Evolutionary conservation across 1,140 invertebrate species (phyloP).

Genomic region (Leptoteleia sp.): DNA sequence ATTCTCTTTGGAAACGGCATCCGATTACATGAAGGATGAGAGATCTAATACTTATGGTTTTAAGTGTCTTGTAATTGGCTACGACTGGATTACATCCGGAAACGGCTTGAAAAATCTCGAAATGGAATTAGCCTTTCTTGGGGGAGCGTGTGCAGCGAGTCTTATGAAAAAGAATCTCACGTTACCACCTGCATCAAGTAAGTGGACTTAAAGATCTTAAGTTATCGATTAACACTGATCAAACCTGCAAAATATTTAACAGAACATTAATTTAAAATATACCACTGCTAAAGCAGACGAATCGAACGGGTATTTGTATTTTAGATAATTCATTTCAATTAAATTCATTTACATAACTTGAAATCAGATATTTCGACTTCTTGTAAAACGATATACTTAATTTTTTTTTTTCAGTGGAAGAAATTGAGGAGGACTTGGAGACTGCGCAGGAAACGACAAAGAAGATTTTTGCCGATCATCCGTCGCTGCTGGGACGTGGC

Average conservation of each 20-base stretch:
- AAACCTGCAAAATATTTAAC: too few relatives aligned
- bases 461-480: conserved; percentile 87
- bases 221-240: conserved; percentile 34
- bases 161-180: conserved; percentile 93
- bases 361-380: conserved; percentile 47
- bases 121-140: conserved; percentile 94
- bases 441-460: conserved; percentile 87
- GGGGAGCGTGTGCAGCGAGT: conserved; percentile 93
- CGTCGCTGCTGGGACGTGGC: conserved; percentile 91
- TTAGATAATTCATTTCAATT: conserved; percentile 6
- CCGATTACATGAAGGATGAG: conserved; percentile 97
- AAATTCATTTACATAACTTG: background rate
- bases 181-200: conserved; percentile 85
- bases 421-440: conserved; percentile 87
- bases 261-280: too few relatives aligned
- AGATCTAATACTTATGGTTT: conserved; percentile 92
- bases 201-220: conserved; percentile 63
- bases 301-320: too few relatives aligned
- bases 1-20: conserved; percentile 96
- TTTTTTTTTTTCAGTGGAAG: conserved; percentile 85
- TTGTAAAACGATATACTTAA: too few relatives aligned
- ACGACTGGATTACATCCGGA: conserved; percentile 88
- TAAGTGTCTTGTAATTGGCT: conserved; percentile 94
- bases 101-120: conserved; percentile 90
- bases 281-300: too few relatives aligned